Conservation (phyloP, 1,140 invertebrate species). For the Polypedilum vanderplanki region DNA sequence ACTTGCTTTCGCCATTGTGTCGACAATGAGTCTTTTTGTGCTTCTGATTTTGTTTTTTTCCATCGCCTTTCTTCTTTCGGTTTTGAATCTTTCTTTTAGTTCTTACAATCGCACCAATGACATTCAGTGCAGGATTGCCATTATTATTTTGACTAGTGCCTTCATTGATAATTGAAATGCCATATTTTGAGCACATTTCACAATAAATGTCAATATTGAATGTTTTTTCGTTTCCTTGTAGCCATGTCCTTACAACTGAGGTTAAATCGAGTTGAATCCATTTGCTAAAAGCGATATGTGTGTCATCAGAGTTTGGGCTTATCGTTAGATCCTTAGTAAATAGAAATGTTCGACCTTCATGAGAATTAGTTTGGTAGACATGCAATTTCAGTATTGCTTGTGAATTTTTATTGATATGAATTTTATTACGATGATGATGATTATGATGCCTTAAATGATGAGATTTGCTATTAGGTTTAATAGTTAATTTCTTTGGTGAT, state of each 20-base stretch:
- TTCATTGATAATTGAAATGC: slow-evolving; percentile 40
- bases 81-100: slow-evolving; percentile 33
- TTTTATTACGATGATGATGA: slow-evolving; percentile 16
- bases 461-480: slow-evolving; percentile 3
- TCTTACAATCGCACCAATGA: slow-evolving; percentile 41
- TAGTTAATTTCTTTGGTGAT: not conserved
- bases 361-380: not conserved
- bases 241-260: slow-evolving; percentile 46
- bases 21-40: slow-evolving; percentile 44
- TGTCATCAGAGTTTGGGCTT: not conserved
- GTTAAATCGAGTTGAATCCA: slow-evolving; percentile 55
- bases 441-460: not conserved
- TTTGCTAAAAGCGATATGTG: slow-evolving; percentile 31
- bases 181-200: slow-evolving; percentile 39
- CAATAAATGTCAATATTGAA: slow-evolving; percentile 49
- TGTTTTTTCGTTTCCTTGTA: slow-evolving; percentile 43
- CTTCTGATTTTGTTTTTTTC: slow-evolving; percentile 39
- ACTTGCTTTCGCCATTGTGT: slow-evolving; percentile 49
- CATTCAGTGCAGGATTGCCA: slow-evolving; percentile 43
- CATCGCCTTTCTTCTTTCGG: not conserved
- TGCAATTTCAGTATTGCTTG: not conserved
- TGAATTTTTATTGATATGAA: not conserved
- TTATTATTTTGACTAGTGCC: slow-evolving; percentile 31
- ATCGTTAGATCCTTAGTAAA: not conserved
- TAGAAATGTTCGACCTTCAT: not conserved